Evolutionary conservation across 2,797 vertebrate species (phyloP).

Genomic region (Poecilia picta): DNA sequence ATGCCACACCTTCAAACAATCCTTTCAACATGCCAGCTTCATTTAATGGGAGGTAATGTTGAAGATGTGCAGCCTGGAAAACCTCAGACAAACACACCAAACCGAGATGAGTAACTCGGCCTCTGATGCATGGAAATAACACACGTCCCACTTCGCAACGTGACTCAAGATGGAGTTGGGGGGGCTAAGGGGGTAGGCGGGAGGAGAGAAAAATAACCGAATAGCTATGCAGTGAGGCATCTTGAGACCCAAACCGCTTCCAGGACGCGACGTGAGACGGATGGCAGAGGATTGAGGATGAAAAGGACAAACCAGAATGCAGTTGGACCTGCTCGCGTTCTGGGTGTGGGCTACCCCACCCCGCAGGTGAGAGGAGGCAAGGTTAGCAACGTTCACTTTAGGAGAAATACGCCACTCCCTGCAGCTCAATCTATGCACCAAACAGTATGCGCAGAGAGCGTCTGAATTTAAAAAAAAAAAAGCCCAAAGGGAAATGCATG

Average conservation of each 20-base stretch:
- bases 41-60: conserved; percentile 29
- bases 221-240: not conserved
- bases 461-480: not conserved
- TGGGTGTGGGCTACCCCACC: conserved; percentile 53
- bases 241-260: not conserved
- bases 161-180: not conserved
- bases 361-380: conserved; percentile 33
- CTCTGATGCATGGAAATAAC: not conserved
- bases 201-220: not conserved
- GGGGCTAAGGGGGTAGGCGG: too few relatives aligned
- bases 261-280: not conserved
- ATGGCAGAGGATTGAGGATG: conserved; percentile 3
- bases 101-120: not conserved
- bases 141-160: not conserved
- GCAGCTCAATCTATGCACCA: not conserved
- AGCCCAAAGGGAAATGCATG: conserved; percentile 6
- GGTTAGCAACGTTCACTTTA: conserved; percentile 4
- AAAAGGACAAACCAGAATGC: conserved; percentile 56
- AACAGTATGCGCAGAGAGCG: not conserved
- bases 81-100: not conserved
- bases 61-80: not conserved
- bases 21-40: conserved; percentile 18
- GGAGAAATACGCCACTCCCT: conserved; percentile 28
- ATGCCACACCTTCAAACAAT: conserved; percentile 16
- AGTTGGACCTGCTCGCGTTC: conserved; percentile 63